Evolutionary conservation across 2,888 invertebrate genomes (phyloP).

Genomic region (Xylota sylvarum): DNA sequence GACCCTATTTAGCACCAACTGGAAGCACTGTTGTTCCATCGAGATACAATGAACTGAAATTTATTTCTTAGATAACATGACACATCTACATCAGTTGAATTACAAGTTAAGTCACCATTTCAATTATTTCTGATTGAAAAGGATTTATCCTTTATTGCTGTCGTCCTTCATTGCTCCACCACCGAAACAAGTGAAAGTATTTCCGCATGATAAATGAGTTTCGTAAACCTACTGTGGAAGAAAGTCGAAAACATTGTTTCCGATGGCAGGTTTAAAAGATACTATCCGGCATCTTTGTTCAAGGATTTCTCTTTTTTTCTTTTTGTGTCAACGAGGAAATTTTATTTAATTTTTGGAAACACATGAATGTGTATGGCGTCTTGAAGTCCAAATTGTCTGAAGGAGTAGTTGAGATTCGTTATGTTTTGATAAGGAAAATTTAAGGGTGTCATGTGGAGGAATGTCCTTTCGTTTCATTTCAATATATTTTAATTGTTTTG

Average conservation of each 20-base stretch:
- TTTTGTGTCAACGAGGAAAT: neutral
- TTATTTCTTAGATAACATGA: neutral
- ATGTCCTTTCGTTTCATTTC: neutral
- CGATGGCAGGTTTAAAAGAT: conserved; percentile 2
- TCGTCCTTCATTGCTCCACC: neutral
- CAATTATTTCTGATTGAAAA: conserved; percentile 14
- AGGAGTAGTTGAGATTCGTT: neutral
- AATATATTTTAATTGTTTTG: no score
- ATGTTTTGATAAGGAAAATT: neutral
- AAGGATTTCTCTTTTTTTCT: neutral
- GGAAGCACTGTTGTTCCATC: conserved; percentile 3
- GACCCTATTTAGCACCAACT: neutral
- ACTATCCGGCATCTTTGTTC: neutral
- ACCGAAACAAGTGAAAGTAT: neutral
- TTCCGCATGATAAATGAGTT: conserved; percentile 19
- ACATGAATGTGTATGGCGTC: neutral
- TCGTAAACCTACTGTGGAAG: neutral
- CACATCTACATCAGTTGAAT: neutral
- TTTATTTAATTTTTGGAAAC: conserved; percentile 1
- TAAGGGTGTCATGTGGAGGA: neutral
- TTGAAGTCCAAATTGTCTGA: neutral
- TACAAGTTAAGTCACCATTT: conserved; percentile 1
- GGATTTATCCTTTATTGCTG: conserved; percentile 9
- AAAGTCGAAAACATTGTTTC: neutral
- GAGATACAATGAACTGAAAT: neutral